These are phyloP conservation scores for Eucidaris tribuloides DNA, from an alignment of 35 echinoderm and acorn worm species.

Conservation along the genomic window DNA sequence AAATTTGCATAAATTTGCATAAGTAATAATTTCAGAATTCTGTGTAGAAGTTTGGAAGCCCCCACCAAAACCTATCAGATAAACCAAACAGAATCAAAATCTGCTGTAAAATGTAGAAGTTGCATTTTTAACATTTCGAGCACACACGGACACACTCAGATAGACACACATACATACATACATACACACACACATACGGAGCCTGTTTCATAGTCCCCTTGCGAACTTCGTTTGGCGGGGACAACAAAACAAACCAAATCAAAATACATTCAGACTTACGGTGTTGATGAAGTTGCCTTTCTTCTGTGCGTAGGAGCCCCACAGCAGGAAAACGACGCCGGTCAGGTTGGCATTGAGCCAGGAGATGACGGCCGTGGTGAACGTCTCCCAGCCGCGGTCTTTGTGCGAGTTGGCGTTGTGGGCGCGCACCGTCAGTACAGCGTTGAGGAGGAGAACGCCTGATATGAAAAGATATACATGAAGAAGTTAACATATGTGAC, in stretches of 20 bases:
- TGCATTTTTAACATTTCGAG: too few relatives aligned
- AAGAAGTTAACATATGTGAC: too few relatives aligned
- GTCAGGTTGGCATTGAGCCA: conserved; percentile 85
- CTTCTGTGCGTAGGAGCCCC: conserved; percentile 96
- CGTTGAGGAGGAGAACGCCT: conserved; percentile 94
- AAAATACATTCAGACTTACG: too few relatives aligned
- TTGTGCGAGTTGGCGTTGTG: conserved; percentile 93
- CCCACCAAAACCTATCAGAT: too few relatives aligned
- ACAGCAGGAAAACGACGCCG: conserved; percentile 82
- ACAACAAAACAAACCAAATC: too few relatives aligned
- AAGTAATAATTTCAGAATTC: too few relatives aligned
- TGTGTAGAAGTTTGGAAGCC: too few relatives aligned
- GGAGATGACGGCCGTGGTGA: conserved; percentile 82
- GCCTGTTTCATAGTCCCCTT: too few relatives aligned
- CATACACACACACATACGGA: not conserved
- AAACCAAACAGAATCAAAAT: too few relatives aligned
- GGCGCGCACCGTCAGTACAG: conserved; percentile 86
- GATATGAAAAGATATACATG: not conserved
- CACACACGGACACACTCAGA: not conserved
- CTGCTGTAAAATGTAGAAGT: too few relatives aligned
- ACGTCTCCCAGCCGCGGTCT: conserved; percentile 94
- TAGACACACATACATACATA: not conserved
- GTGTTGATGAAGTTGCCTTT: conserved; percentile 89
- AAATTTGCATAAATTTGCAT: too few relatives aligned
- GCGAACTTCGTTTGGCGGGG: too few relatives aligned